These are phyloP conservation scores for Dolichomitus sp. DNA, from an alignment of 2,888 invertebrate genomes.

Conservation along the genomic window DNA sequence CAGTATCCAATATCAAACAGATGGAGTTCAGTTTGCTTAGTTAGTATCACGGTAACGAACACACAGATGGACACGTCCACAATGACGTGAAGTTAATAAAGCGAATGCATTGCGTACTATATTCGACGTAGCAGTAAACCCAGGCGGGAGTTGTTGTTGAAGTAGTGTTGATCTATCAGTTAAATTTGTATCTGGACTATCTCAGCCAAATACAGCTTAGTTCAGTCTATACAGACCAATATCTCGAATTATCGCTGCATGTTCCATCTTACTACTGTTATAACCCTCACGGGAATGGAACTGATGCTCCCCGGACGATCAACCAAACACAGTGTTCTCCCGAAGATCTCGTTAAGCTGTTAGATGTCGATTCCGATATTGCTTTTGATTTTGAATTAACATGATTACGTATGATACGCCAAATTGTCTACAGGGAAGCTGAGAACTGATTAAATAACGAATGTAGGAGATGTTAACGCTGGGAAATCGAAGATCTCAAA, in stretches of 20 bases:
- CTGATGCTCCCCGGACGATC: neutral
- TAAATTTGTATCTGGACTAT: constrained; percentile 4
- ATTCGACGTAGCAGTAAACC: neutral
- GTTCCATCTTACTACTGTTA: neutral
- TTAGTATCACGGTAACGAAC: neutral
- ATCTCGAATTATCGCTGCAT: neutral
- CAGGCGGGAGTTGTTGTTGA: neutral
- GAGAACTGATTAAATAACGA: neutral
- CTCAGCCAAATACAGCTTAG: neutral
- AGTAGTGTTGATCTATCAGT: neutral
- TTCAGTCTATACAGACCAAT: neutral
- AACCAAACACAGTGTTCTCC: neutral
- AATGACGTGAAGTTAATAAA: neutral
- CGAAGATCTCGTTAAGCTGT: constrained; percentile 31
- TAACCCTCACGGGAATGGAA: neutral
- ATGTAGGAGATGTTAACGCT: too few relatives aligned
- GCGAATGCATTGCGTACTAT: neutral
- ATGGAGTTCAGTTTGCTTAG: neutral
- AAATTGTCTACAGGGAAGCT: neutral
- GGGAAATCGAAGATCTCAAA: too few relatives aligned
- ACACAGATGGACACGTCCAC: neutral
- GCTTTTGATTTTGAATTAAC: constrained; percentile 1
- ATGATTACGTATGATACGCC: constrained; percentile 13
- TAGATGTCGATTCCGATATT: neutral
- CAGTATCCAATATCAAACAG: neutral